Evolutionary conservation across 2,113 vertebrate species (phyloP).

Genomic region (Peucedramus taeniatus): DNA sequence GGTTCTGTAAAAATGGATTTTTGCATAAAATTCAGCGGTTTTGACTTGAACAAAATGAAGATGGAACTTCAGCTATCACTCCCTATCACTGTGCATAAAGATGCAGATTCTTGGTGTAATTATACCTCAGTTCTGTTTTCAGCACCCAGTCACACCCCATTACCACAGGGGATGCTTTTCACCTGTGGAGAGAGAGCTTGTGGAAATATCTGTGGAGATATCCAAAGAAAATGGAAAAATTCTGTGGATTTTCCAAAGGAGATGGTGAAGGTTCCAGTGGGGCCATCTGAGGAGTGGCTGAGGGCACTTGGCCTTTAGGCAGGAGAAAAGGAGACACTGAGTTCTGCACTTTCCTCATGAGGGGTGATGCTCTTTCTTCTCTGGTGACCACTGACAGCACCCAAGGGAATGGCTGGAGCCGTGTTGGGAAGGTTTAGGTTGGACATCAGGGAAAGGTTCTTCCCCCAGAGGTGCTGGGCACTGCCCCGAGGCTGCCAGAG

Average conservation of each 20-base stretch:
- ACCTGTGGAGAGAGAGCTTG: too few species aligned
- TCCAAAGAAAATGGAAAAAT: neutral
- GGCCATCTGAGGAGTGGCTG: neutral
- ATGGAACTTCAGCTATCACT: neutral
- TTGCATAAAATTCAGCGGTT: neutral
- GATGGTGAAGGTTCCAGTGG: neutral
- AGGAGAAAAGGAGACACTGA: neutral
- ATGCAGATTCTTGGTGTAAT: neutral
- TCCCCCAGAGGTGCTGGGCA: neutral
- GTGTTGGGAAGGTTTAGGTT: neutral
- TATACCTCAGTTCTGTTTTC: neutral
- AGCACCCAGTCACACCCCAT: neutral
- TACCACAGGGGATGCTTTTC: neutral
- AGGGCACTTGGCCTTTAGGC: neutral
- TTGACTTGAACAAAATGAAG: neutral
- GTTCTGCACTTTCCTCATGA: neutral
- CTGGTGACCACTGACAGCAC: neutral
- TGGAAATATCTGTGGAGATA: neutral
- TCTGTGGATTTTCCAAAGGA: neutral
- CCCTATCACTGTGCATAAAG: neutral
- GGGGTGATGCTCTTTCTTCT: neutral
- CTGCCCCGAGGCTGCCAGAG: neutral
- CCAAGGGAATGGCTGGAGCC: neutral
- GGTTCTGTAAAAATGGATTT: neutral
- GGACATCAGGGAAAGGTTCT: neutral